Conservation (phyloP, 30 jellyfish, hydroid and myxozoan genomes). For the Chrysaora quinquecirrha region DNA sequence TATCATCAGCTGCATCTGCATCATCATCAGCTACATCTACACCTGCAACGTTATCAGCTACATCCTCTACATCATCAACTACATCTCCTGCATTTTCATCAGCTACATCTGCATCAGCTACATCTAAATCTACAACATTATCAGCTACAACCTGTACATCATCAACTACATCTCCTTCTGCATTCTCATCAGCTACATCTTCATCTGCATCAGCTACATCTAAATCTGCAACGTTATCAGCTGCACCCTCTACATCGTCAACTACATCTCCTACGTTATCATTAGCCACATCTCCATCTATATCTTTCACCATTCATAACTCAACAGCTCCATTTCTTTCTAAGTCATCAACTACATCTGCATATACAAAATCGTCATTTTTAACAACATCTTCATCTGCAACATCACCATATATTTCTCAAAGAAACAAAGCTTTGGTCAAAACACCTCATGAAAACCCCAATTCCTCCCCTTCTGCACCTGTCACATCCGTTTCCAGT, state of each 20-base stretch:
- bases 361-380: neutral
- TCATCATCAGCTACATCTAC: neutral
- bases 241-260: neutral
- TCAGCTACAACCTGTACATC: neutral
- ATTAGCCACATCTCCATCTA: neutral
- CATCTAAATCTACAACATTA: neutral
- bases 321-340: neutral
- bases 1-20: constrained; percentile 1
- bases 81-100: neutral
- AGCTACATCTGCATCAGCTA: neutral
- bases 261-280: neutral
- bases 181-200: neutral
- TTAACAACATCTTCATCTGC: neutral
- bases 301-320: neutral
- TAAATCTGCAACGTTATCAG: neutral
- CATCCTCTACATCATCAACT: neutral
- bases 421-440: neutral
- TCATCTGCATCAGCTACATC: neutral
- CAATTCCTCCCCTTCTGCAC: neutral
- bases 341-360: neutral
- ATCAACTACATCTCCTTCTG: neutral
- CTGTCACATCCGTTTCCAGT: neutral
- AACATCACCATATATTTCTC: neutral
- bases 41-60: neutral
- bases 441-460: neutral